phyloP scores from a whole-genome alignment of 2,113 vertebrate genomes.

The Amphiprion ocellaris region DNA sequence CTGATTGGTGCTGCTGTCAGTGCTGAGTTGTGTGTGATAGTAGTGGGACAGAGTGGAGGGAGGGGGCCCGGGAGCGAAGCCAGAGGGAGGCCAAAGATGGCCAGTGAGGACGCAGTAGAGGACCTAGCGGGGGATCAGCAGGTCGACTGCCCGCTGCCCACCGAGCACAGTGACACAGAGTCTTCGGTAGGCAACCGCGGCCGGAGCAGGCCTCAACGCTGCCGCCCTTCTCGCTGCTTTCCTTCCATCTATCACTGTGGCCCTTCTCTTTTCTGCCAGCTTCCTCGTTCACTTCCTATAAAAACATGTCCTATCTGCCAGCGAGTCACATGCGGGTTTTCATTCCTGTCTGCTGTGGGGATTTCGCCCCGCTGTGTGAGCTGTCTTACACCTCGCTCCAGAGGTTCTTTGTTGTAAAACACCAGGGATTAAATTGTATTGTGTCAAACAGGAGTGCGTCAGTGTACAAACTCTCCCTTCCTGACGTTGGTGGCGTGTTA shows the following conservation, averaged over 20 bases:
- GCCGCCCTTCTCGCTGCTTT: constrained; percentile 3
- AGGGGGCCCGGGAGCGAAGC: constrained; percentile 3
- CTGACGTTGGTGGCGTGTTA: constrained; percentile 46
- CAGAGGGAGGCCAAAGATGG: constrained; percentile 69
- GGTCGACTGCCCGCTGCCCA: constrained; percentile 25
- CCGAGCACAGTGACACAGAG: constrained; percentile 71
- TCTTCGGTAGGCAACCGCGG: constrained; percentile 65
- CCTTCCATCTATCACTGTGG: constrained; percentile 8
- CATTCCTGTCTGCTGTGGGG: constrained; percentile 24
- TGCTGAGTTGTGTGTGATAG: constrained; percentile 28
- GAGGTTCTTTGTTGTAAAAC: constrained; percentile 59
- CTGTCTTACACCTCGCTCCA: constrained; percentile 27
- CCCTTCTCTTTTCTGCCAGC: constrained; percentile 61
- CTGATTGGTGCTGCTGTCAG: constrained; percentile 43
- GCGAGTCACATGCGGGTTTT: constrained; percentile 31
- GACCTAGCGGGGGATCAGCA: constrained; percentile 56
- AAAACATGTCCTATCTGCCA: constrained; percentile 34
- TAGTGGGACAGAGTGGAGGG: not conserved
- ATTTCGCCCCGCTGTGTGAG: constrained; percentile 25
- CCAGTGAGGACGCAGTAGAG: constrained; percentile 68
- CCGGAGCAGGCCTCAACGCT: constrained; percentile 32
- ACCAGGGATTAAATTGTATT: constrained; percentile 51
- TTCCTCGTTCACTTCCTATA: constrained; percentile 73
- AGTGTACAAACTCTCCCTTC: constrained; percentile 68
- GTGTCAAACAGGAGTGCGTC: constrained; percentile 59